Conservation (phyloP, 1,140 invertebrate species). For the Cheumatopsyche charites region DNA sequence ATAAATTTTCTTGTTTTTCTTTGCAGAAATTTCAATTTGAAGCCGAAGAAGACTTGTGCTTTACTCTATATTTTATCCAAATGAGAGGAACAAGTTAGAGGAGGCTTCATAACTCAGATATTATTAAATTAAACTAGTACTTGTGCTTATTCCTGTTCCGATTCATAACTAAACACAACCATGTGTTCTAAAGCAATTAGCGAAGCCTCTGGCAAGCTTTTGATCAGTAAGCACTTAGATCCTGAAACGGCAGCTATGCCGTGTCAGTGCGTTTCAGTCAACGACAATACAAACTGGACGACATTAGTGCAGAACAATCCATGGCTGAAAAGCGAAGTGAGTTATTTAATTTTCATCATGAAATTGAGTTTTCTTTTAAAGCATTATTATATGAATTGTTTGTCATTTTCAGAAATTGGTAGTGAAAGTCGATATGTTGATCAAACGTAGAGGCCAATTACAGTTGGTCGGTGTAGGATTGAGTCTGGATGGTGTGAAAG, state of each 20-base stretch:
- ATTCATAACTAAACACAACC: conserved; percentile 15
- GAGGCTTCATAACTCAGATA: conserved; percentile 1
- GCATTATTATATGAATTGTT: background rate
- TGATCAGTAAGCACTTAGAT: conserved; percentile 86
- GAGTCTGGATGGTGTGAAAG: conserved; percentile 74
- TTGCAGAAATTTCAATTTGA: conserved; percentile 7
- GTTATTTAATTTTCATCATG: conserved; percentile 35
- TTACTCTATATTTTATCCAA: conserved; percentile 20
- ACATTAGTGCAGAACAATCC: conserved; percentile 77
- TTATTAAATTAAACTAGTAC: conserved; percentile 10
- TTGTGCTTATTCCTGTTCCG: background rate
- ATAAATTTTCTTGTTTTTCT: background rate
- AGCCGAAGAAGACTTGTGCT: conserved; percentile 1
- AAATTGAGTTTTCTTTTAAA: background rate
- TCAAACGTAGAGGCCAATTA: conserved; percentile 96
- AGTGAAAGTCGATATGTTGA: conserved; percentile 98
- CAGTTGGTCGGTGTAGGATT: conserved; percentile 96
- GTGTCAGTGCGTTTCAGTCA: conserved; percentile 83
- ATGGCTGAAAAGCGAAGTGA: conserved; percentile 82
- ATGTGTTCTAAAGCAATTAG: conserved; percentile 99
- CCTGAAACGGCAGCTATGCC: conserved; percentile 70
- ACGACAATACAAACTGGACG: conserved; percentile 80
- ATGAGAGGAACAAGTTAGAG: conserved; percentile 32
- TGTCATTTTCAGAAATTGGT: conserved; percentile 77
- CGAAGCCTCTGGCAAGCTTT: conserved; percentile 93